These are phyloP conservation scores for Coreius guichenoti DNA, from an alignment of 2,797 vertebrate species.

Conservation along the genomic window DNA sequence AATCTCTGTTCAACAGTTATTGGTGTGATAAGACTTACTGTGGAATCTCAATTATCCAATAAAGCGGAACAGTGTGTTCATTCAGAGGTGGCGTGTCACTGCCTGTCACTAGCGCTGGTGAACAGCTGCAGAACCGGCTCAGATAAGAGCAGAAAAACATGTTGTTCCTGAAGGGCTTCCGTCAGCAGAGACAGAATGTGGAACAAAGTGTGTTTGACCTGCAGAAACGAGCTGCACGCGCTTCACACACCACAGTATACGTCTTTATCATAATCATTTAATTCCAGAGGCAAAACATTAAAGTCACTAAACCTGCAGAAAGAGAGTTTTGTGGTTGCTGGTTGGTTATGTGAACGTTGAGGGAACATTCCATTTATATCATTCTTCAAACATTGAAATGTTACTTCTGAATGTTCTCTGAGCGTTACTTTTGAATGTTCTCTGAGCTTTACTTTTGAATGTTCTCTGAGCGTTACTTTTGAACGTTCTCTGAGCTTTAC, in stretches of 20 bases:
- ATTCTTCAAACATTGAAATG: too few relatives aligned
- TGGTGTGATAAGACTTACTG: background rate
- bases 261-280: too few relatives aligned
- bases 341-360: background rate
- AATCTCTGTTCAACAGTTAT: background rate
- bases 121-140: background rate
- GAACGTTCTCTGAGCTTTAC: too few relatives aligned
- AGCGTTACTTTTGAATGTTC: too few relatives aligned
- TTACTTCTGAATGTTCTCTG: too few relatives aligned
- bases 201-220: background rate
- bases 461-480: too few relatives aligned
- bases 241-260: background rate
- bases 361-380: too few relatives aligned
- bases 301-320: too few relatives aligned
- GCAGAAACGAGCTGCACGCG: background rate
- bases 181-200: constrained; percentile 14
- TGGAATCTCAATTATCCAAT: background rate
- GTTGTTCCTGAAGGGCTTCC: constrained; percentile 4
- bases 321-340: too few relatives aligned
- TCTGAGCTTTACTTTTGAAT: too few relatives aligned
- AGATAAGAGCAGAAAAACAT: constrained; percentile 27
- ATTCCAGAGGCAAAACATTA: too few relatives aligned
- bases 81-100: background rate
- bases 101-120: background rate
- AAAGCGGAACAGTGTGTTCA: background rate